These are phyloP conservation scores for Eurystomus gularis DNA, from an alignment of 2,113 vertebrate genomes.

Conservation along the genomic window DNA sequence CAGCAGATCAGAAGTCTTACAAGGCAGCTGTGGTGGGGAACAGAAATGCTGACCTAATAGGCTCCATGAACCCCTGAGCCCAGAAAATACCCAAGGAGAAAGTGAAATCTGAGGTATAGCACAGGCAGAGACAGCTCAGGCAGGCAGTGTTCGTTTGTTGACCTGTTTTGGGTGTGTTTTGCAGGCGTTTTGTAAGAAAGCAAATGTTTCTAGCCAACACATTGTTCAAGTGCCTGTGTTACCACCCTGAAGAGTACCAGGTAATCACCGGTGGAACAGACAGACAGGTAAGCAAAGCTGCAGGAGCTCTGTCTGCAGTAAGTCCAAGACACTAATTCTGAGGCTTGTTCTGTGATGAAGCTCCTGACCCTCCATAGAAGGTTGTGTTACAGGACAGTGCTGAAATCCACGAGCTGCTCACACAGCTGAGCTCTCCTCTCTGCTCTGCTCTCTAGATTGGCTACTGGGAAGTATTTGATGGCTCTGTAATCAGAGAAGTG, in stretches of 20 bases:
- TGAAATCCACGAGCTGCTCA: neutral
- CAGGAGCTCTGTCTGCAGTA: neutral
- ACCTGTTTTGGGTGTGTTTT: neutral
- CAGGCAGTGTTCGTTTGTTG: neutral
- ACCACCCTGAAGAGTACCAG: constrained; percentile 89
- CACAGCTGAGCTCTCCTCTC: neutral
- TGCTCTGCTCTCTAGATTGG: constrained; percentile 73
- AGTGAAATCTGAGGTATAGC: neutral
- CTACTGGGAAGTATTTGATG: constrained; percentile 89
- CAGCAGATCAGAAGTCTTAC: neutral
- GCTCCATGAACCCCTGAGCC: neutral
- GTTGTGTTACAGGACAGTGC: neutral
- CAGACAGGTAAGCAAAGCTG: constrained; percentile 77
- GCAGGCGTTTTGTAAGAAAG: constrained; percentile 82
- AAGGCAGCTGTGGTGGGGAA: neutral
- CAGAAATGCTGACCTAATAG: neutral
- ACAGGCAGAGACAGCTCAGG: neutral
- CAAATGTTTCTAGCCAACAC: constrained; percentile 86
- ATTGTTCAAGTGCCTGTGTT: constrained; percentile 84
- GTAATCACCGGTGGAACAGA: constrained; percentile 87
- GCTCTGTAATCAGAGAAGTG: constrained; percentile 80
- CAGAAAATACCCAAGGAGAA: neutral
- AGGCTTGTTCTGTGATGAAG: neutral
- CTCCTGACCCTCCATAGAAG: too few species aligned
- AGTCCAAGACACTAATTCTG: neutral